Evolutionary conservation across 1,140 invertebrate genomes (phyloP), one percentile per base, ranked within the genome.

Genomic region (Drosophila nigromelanica): DNA sequence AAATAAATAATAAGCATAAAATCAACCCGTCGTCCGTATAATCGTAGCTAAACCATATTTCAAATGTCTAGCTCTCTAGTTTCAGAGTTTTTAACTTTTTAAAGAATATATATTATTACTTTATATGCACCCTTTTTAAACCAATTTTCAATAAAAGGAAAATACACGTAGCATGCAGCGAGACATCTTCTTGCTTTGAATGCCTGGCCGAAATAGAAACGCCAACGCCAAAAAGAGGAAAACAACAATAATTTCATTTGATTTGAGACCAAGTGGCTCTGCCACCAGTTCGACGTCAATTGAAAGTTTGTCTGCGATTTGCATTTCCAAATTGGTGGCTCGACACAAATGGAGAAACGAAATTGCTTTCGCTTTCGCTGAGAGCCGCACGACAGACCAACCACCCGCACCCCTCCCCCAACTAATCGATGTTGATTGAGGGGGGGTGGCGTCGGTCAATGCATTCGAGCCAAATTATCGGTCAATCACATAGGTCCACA

Each of bases 271-370:
- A 56, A 70, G 80, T 64, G 43, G 66, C 64, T 61, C 30, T 58
- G 37, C 79, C 50, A 50, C 21, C 70, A 70, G 63, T 56, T 73
- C 48, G 64, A 42, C 56, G 54, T 50, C 82, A 87, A 87, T 87
- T 89, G 82, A 87, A 87, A 87, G 83, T 87, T 89, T 78, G 45
- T 76, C 61, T 73, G 74, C 76, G 79, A 87, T 87, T 87, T 89
- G 82, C 83, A 87, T 87, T 89, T 87, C 74, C 54, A 81, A 76
- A 67, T 75, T 71, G 63, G 69, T 55, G 39, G 50, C 72, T 47
- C 43, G 45, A 50, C 56, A 30, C 35, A 78, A 86, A 59, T 54
- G 50, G 55, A 58, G 75, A 86, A 86, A 86, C 55, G 82, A 83
- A 82, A 80, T 81, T 73, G 73, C 59, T 74, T 62, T 89, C 73